These are phyloP conservation scores for Heptranchias perlo DNA, from an alignment of 2,113 vertebrate genomes.

Conservation along the genomic window DNA sequence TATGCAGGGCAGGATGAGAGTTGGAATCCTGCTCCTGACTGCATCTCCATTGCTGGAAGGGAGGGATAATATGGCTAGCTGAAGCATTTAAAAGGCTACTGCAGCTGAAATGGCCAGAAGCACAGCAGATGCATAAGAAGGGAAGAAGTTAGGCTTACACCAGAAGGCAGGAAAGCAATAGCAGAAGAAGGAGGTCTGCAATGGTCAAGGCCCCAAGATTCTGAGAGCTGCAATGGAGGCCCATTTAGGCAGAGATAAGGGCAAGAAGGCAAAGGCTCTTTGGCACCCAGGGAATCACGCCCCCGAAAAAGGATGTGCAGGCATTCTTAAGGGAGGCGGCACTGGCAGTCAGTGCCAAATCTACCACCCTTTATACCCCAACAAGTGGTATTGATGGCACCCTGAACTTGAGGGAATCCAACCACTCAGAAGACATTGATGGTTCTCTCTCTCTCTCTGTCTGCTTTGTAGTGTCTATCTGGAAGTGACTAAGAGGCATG, in stretches of 20 bases:
- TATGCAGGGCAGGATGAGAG: not conserved
- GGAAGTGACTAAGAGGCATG: not conserved
- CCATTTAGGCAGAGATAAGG: not conserved
- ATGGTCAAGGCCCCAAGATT: not conserved
- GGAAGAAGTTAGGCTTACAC: not conserved
- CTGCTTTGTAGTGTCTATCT: not conserved
- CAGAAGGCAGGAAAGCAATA: not conserved
- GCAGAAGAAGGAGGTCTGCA: not conserved
- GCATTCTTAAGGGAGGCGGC: not conserved
- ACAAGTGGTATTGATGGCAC: not conserved
- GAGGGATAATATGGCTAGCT: not conserved
- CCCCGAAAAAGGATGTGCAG: not conserved
- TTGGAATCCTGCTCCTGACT: too few relatives aligned
- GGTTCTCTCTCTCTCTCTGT: not conserved
- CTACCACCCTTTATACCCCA: not conserved
- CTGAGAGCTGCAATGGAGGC: not conserved
- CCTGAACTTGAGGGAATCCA: not conserved
- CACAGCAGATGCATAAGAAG: not conserved
- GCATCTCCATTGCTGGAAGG: not conserved
- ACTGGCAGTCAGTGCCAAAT: not conserved
- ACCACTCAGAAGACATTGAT: not conserved
- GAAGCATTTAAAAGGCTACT: not conserved
- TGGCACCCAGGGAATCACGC: not conserved
- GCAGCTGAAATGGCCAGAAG: not conserved
- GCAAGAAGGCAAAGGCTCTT: not conserved